These are phyloP conservation scores for Ovis canadensis DNA, from an alignment of 2,113 vertebrate species.

Conservation along the genomic window DNA sequence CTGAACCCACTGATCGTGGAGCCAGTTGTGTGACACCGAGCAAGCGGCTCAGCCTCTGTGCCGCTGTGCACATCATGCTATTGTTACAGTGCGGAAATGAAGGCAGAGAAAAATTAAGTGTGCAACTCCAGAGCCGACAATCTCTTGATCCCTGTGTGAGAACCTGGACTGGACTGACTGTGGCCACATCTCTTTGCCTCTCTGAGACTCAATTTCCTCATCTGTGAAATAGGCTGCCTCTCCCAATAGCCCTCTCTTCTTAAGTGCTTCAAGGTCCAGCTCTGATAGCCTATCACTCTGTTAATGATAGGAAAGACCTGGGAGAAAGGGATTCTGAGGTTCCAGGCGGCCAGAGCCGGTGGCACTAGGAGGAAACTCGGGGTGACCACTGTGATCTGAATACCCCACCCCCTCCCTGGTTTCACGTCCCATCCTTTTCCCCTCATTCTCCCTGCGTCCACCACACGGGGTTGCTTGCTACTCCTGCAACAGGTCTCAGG, in stretches of 20 bases:
- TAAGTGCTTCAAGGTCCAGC: neutral
- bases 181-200: neutral
- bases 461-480: neutral
- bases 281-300: neutral
- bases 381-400: neutral
- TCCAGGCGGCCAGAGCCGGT: neutral
- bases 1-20: neutral
- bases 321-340: neutral
- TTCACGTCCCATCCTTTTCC: neutral
- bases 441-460: neutral
- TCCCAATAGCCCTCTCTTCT: neutral
- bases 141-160: neutral
- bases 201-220: neutral
- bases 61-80: neutral
- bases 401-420: accelerated
- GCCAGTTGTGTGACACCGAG: neutral
- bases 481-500: neutral
- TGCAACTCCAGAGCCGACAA: neutral
- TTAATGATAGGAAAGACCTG: neutral
- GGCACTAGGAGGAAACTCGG: neutral
- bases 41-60: neutral
- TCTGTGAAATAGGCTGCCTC: neutral
- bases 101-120: neutral
- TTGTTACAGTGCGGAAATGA: neutral
- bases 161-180: neutral